Evolutionary conservation across 2,797 vertebrate species (phyloP).

Genomic region (Rhynchonycteris naso): DNA sequence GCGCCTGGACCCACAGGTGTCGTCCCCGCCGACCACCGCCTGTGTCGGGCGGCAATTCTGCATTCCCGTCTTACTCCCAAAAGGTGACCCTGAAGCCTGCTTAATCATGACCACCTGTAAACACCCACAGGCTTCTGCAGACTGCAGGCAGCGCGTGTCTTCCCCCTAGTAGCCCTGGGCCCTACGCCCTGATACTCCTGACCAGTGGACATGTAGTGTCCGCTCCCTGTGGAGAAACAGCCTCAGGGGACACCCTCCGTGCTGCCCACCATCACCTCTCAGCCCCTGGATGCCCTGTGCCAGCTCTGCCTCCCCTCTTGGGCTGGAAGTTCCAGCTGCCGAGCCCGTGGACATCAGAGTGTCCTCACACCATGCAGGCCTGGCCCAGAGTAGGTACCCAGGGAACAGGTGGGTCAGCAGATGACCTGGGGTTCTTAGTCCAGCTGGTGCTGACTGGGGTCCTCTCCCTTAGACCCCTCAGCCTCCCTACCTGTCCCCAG

Average conservation of each 20-base stretch:
- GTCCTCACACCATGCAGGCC: not conserved
- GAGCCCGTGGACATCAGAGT: accelerated
- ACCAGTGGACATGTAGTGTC: not conserved
- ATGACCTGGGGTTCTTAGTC: not conserved
- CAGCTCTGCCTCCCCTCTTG: not conserved
- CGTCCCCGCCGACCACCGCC: accelerated
- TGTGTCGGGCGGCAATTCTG: accelerated
- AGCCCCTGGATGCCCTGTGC: not conserved
- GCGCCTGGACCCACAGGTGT: accelerated
- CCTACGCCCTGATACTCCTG: too few species aligned
- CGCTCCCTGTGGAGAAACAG: accelerated
- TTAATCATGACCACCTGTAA: not conserved
- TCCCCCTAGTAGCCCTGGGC: not conserved
- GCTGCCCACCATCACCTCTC: not conserved
- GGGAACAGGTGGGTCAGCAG: not conserved
- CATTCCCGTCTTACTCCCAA: not conserved
- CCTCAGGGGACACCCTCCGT: not conserved
- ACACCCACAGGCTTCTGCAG: accelerated
- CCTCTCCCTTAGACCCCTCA: not conserved
- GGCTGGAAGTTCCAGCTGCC: not conserved
- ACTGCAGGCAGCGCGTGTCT: accelerated
- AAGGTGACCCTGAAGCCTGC: not conserved
- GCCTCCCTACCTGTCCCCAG: not conserved
- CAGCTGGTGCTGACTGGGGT: not conserved
- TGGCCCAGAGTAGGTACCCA: not conserved